phyloP scores from a whole-genome alignment of 2,797 vertebrate species.

The Tragopan temminckii region DNA sequence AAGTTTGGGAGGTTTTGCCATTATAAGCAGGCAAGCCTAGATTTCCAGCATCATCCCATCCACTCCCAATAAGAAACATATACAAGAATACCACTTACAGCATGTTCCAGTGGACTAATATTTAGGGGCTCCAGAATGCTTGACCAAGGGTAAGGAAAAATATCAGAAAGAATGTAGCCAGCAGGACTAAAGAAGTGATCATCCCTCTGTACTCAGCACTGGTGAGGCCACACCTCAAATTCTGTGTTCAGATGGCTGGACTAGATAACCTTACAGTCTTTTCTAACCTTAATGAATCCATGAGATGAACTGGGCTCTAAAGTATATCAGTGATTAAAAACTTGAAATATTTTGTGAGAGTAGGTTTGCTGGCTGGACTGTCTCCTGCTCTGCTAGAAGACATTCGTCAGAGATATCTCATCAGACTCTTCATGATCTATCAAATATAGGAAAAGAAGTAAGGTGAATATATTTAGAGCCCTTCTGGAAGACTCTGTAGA shows the following conservation, averaged over 20 bases:
- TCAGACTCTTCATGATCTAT: not conserved
- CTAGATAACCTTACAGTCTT: too few species aligned
- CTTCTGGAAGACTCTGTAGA: not conserved
- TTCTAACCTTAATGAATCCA: too few species aligned
- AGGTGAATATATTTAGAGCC: not conserved
- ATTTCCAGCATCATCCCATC: not conserved
- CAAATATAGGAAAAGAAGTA: not conserved
- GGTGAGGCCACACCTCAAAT: too few species aligned
- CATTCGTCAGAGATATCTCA: conserved; percentile 3
- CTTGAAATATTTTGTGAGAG: not conserved
- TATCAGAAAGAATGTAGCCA: too few species aligned
- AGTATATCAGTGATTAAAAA: not conserved
- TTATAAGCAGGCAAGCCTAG: not conserved
- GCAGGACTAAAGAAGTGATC: too few species aligned
- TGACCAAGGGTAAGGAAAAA: not conserved
- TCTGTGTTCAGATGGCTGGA: too few species aligned
- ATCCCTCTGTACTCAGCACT: too few species aligned
- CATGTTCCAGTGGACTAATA: not conserved
- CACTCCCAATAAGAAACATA: not conserved
- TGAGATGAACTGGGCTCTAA: not conserved
- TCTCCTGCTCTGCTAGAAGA: not conserved
- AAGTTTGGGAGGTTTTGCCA: not conserved
- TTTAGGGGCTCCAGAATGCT: not conserved
- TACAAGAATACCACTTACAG: not conserved
- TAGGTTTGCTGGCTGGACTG: not conserved